These are phyloP conservation scores for Drosophila pachea DNA, from an alignment of 1,140 invertebrate genomes.

Conservation along the genomic window DNA sequence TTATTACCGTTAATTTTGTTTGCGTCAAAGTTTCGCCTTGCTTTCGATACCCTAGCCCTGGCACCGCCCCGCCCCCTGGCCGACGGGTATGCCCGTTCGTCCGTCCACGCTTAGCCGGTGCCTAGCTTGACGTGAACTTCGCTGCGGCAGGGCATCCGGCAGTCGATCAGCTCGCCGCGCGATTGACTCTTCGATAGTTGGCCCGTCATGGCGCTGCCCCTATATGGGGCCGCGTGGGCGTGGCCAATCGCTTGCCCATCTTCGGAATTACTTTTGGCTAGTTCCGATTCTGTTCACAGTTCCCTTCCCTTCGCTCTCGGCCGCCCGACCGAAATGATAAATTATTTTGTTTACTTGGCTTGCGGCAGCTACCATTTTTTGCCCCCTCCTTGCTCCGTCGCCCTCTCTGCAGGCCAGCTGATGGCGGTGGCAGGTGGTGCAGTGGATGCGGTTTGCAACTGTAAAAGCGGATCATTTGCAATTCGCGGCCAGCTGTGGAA, in stretches of 20 bases:
- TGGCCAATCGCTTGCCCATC: constrained; percentile 14
- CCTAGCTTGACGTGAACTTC: too few relatives aligned
- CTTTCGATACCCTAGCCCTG: constrained; percentile 7
- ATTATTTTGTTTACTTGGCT: constrained; percentile 70
- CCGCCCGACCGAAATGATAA: constrained; percentile 55
- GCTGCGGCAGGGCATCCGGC: background rate
- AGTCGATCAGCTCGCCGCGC: background rate
- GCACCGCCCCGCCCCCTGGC: too few relatives aligned
- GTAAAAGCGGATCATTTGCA: too few relatives aligned
- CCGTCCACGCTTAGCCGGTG: too few relatives aligned
- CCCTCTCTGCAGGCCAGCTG: too few relatives aligned
- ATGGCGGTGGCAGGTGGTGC: too few relatives aligned
- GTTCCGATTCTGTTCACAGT: constrained; percentile 16
- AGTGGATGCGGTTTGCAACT: too few relatives aligned
- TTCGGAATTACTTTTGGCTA: constrained; percentile 29
- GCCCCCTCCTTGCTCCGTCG: too few relatives aligned
- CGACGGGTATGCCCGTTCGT: background rate
- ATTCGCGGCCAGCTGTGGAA: too few relatives aligned
- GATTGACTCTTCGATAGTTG: constrained; percentile 21
- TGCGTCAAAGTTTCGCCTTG: constrained; percentile 62
- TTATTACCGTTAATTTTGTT: constrained; percentile 72
- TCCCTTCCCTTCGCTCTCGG: background rate
- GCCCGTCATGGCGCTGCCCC: too few relatives aligned
- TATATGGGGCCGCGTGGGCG: constrained; percentile 15
- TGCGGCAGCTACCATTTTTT: constrained; percentile 47